Base-by-base conservation (phyloP, 2,888 invertebrate genomes). In the Macrosoma leucophasiata region DNA sequence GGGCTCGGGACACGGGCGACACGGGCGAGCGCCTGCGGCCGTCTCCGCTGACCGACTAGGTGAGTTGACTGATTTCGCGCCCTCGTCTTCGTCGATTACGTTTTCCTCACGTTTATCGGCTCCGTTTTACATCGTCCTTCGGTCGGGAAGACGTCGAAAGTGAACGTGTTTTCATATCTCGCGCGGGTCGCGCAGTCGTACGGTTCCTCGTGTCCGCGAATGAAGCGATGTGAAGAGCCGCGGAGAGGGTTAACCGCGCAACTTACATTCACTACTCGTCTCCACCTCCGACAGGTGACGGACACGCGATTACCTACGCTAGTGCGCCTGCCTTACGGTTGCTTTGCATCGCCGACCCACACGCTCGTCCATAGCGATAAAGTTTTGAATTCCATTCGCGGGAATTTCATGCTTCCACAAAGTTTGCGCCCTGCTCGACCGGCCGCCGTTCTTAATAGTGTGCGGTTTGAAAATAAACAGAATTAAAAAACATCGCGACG, bases 1-100 rank as follows among this genome's bases (percentile, higher is more conserved):
- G 32, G 30, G 39, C 20, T 42, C 46, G 33, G 35, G 25, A 22
- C 43, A 46, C 46, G 56, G 53, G 61, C 57, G 67, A 64, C 63
- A 45, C 62, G 62, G 54, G 59, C 70, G 73, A 59, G 68, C 63
- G 75, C 55, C 64, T 65, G 67, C 74, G 69, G 66, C 78, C 73
- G 68, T 66, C 60, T 62, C 69, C 77, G 70, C 73, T 74, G 67
- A 67, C 76, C 78, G 72, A 78, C 75, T 77, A 76, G 72, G 76
- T 75, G 65, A 76, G 77, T 75, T 55, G 64, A 72, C 62, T 70
- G 62, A 68, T 59, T 69, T 67, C 64, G 76, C 75, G 70, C 68
- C 59, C 64, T 64, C 63, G 54, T 66, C 70, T 67, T 62, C 62
- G 58, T 50, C 55, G 61, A 25, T 61, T 66, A 61, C 63, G 64